Percentiles rank a stretch among this genome's conserved stretches.
These are phyloP conservation scores for Calephelis perditalis DNA, from an alignment of 2,888 invertebrate species.

Conservation along the genomic window DNA sequence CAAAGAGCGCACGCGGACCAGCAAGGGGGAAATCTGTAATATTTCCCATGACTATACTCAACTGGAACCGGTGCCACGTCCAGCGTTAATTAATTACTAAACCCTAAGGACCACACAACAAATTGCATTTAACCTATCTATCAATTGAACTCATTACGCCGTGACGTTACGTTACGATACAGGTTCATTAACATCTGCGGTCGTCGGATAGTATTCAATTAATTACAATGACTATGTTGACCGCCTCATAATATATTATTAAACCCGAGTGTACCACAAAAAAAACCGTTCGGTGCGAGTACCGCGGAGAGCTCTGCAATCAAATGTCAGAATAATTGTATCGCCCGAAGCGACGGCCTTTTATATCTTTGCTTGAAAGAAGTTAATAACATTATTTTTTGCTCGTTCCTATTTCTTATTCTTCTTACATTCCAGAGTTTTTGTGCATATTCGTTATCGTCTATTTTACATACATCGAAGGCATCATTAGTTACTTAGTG, in stretches of 20 bases:
- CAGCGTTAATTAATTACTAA: too few species aligned
- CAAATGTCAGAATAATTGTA: conserved; percentile 47
- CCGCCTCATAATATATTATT: conserved; percentile 41
- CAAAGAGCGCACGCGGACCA: too few species aligned
- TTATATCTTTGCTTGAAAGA: conserved; percentile 38
- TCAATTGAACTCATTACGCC: conserved; percentile 7
- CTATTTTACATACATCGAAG: not conserved
- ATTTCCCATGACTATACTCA: too few species aligned
- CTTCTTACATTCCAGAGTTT: not conserved
- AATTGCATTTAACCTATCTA: conserved; percentile 3
- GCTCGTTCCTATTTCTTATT: conserved; percentile 13
- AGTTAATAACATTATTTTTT: conserved; percentile 18
- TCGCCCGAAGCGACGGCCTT: conserved; percentile 40
- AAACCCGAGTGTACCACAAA: conserved; percentile 39
- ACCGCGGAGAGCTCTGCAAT: conserved; percentile 29
- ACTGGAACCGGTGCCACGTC: too few species aligned
- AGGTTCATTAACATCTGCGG: conserved; percentile 12
- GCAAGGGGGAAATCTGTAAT: too few species aligned
- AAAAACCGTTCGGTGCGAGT: conserved; percentile 26
- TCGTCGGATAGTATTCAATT: conserved; percentile 35
- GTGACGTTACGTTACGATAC: not conserved
- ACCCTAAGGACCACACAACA: too few species aligned
- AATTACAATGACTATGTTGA: conserved; percentile 38
- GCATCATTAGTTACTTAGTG: too few species aligned
- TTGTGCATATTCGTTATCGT: not conserved